Conservation (phyloP, 2,888 invertebrate genomes). For the Orchesella flavescens region DNA sequence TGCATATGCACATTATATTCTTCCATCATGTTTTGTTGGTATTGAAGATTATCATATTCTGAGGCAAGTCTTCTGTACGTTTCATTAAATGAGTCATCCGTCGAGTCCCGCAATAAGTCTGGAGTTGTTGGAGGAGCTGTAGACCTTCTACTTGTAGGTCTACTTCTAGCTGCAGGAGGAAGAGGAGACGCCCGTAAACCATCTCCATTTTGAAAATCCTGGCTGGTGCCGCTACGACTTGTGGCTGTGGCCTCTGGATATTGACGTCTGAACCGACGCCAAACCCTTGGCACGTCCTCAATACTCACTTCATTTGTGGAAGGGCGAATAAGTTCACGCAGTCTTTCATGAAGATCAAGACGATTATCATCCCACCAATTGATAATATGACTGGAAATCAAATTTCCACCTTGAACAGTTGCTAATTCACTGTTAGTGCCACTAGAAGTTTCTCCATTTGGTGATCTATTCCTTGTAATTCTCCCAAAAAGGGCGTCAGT, state of each 20-base stretch:
- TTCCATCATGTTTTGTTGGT: slow-evolving; percentile 20
- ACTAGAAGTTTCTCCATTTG: neutral
- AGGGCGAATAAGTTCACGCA: neutral
- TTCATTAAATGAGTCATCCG: too few species aligned
- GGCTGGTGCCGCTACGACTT: too few species aligned
- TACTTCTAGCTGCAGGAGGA: neutral
- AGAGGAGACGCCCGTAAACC: too few species aligned
- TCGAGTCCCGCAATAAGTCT: too few species aligned
- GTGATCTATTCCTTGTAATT: slow-evolving; percentile 8
- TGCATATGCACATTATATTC: slow-evolving; percentile 37
- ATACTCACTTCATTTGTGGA: neutral
- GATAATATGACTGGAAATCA: slow-evolving; percentile 20
- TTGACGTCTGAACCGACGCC: neutral
- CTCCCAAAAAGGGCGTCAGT: slow-evolving; percentile 14
- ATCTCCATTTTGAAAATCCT: too few species aligned
- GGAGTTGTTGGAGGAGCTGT: neutral
- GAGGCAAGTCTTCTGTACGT: neutral
- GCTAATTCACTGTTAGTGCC: neutral
- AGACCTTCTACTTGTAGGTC: neutral
- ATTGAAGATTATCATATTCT: neutral
- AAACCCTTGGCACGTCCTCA: neutral
- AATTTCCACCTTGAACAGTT: neutral
- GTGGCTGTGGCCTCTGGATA: too few species aligned
- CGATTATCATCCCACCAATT: slow-evolving; percentile 41
- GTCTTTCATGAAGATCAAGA: neutral